Conservation (phyloP, 2,888 invertebrate species). For the Alloscopus bannaensis region DNA sequence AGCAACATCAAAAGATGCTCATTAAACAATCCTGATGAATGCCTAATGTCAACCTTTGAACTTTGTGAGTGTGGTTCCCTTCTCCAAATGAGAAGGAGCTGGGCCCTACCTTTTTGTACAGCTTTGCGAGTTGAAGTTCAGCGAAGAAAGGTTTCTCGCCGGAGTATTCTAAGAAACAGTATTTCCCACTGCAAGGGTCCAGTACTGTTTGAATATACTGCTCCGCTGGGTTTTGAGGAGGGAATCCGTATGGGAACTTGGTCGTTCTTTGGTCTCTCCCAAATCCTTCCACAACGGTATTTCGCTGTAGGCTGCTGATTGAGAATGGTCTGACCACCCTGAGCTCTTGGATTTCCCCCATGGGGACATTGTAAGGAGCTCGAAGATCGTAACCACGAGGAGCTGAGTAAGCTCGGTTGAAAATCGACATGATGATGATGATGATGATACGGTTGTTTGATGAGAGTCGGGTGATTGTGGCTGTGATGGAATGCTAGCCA, state of each 20-base stretch:
- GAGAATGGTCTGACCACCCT: constrained; percentile 69
- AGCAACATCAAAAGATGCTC: background rate
- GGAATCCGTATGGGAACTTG: constrained; percentile 24
- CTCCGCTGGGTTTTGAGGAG: constrained; percentile 16
- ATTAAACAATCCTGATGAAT: background rate
- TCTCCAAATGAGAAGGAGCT: background rate
- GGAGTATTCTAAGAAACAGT: constrained; percentile 8
- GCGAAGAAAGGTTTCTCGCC: constrained; percentile 32
- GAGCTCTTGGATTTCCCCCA: constrained; percentile 68
- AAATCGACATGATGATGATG: constrained; percentile 40
- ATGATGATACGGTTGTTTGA: background rate
- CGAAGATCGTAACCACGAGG: constrained; percentile 64
- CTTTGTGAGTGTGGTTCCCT: background rate
- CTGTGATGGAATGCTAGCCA: constrained; percentile 4
- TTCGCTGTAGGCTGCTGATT: constrained; percentile 43
- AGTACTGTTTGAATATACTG: constrained; percentile 26
- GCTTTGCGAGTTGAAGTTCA: constrained; percentile 29
- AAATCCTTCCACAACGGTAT: constrained; percentile 62
- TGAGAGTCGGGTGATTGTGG: constrained; percentile 13
- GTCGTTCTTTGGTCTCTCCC: constrained; percentile 8
- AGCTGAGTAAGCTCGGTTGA: constrained; percentile 68
- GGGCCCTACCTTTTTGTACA: constrained; percentile 40
- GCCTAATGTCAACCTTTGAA: background rate
- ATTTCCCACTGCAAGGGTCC: constrained; percentile 26
- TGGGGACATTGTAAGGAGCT: constrained; percentile 68